phyloP scores from a whole-genome alignment of 1,140 invertebrate species.

The Drusus annulatus region DNA sequence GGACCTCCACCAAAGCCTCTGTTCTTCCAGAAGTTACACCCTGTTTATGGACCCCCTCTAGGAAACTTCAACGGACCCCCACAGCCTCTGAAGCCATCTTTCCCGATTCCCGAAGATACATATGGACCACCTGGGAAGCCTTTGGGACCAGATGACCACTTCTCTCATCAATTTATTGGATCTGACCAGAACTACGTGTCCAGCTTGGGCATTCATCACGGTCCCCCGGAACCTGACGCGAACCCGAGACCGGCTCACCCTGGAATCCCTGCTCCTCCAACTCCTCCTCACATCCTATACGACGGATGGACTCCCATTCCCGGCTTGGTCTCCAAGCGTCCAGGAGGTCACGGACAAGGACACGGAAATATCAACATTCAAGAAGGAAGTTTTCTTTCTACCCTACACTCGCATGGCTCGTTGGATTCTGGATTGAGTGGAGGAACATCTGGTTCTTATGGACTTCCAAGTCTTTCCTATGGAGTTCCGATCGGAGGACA shows the following conservation, averaged over 20 bases:
- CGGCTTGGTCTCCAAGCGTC: slow-evolving; percentile 68
- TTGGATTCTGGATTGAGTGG: slow-evolving; percentile 33
- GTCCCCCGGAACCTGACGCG: slow-evolving; percentile 71
- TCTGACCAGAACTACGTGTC: slow-evolving; percentile 64
- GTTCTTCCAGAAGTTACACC: slow-evolving; percentile 63
- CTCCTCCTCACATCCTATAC: slow-evolving; percentile 82
- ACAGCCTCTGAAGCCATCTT: slow-evolving; percentile 69
- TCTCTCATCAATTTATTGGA: slow-evolving; percentile 43
- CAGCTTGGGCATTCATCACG: slow-evolving; percentile 69
- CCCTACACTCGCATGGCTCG: slow-evolving; percentile 32
- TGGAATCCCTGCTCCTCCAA: slow-evolving; percentile 80
- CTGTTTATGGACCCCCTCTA: slow-evolving; percentile 69
- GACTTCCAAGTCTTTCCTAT: slow-evolving; percentile 57
- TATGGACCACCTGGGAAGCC: slow-evolving; percentile 68
- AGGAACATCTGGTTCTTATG: slow-evolving; percentile 59
- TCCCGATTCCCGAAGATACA: slow-evolving; percentile 66
- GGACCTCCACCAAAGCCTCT: slow-evolving; percentile 64
- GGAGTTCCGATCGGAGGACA: slow-evolving; percentile 62
- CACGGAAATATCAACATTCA: slow-evolving; percentile 20
- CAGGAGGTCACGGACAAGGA: slow-evolving; percentile 17
- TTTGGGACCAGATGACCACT: slow-evolving; percentile 61
- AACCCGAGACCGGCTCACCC: slow-evolving; percentile 73
- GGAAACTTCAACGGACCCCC: slow-evolving; percentile 65
- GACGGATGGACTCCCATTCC: slow-evolving; percentile 89
- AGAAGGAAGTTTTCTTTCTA: slow-evolving; percentile 59